Conservation (phyloP, 1,140 invertebrate species). For the Campoletis sonorensis region DNA sequence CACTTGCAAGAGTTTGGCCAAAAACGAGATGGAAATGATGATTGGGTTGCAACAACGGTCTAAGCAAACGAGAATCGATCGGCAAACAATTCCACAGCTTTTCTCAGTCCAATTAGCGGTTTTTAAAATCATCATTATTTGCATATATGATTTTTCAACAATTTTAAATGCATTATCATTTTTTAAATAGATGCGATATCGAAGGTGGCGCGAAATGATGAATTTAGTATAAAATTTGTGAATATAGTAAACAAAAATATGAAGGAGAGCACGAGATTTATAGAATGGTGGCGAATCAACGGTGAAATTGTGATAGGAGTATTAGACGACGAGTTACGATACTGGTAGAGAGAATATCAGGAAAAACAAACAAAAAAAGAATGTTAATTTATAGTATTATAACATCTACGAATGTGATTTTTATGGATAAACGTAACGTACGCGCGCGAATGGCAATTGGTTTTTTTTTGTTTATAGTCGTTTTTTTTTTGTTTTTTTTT, state of each 20-base stretch:
- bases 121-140: constrained; percentile 20
- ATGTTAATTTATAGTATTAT: constrained; percentile 45
- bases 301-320: constrained; percentile 53
- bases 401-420: constrained; percentile 51
- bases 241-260: constrained; percentile 42
- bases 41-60: no score
- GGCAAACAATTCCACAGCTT: neutral
- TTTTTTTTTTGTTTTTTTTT: constrained; percentile 33
- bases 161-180: neutral
- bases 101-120: neutral
- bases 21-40: no score
- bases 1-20: no score
- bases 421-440: constrained; percentile 49
- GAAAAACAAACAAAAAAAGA: constrained; percentile 31
- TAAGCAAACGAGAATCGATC: no score
- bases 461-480: constrained; percentile 40
- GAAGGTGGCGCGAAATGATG: constrained; percentile 28
- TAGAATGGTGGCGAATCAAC: constrained; percentile 45
- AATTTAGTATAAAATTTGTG: constrained; percentile 45
- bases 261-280: constrained; percentile 36
- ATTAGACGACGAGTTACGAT: constrained; percentile 35
- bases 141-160: neutral
- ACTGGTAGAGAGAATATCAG: constrained; percentile 23
- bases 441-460: constrained; percentile 21
- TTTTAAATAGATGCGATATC: constrained; percentile 13